Conservation (phyloP, 2,113 vertebrate genomes). For the Chloebia gouldiae region DNA sequence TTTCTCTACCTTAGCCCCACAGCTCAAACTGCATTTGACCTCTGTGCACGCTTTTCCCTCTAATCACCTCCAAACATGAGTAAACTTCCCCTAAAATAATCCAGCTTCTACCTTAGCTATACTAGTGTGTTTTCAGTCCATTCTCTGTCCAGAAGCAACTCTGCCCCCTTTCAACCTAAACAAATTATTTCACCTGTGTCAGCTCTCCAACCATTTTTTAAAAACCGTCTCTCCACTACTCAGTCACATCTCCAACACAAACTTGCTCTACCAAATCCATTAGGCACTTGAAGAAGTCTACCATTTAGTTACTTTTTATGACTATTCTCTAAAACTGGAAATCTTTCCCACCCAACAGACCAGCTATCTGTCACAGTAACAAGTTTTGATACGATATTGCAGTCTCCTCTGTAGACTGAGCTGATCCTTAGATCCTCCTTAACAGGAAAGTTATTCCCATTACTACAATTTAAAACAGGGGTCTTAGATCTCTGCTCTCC, state of each 20-base stretch:
- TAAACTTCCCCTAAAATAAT: background rate
- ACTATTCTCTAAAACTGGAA: background rate
- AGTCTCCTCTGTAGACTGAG: background rate
- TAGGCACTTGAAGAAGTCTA: background rate
- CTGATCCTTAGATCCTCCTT: background rate
- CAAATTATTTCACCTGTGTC: background rate
- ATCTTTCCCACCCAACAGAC: background rate
- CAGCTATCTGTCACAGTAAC: background rate
- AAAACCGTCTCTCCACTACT: background rate
- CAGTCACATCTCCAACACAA: background rate
- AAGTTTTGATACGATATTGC: background rate
- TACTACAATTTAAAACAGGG: background rate
- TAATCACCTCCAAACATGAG: background rate
- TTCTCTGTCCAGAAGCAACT: background rate
- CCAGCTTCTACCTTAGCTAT: background rate
- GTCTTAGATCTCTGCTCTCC: background rate
- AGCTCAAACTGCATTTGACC: background rate
- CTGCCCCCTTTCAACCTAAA: background rate
- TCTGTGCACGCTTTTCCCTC: background rate
- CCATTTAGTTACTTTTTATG: background rate
- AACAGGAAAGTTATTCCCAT: background rate
- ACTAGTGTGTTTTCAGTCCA: background rate
- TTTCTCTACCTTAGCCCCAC: background rate
- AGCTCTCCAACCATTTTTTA: background rate
- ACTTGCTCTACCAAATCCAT: background rate